These are phyloP conservation scores for Heliconius cydno DNA, from an alignment of 2,888 invertebrate genomes.

Conservation along the genomic window DNA sequence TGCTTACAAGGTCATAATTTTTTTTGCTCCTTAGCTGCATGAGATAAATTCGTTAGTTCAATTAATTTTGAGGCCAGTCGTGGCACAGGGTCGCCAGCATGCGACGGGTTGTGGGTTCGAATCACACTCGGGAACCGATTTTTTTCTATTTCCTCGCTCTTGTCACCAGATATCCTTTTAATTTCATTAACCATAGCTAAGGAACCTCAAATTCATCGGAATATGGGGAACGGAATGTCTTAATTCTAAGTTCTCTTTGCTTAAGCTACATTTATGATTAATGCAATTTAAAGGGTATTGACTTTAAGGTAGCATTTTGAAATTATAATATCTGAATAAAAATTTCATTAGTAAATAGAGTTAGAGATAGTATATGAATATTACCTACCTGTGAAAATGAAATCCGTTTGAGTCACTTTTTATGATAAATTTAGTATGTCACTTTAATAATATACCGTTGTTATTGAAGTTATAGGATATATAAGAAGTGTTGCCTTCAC, in stretches of 20 bases:
- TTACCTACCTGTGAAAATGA: not conserved
- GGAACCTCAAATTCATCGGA: too few species aligned
- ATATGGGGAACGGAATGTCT: too few species aligned
- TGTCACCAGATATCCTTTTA: too few species aligned
- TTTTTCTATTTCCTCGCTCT: too few species aligned
- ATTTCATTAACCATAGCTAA: too few species aligned
- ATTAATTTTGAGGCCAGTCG: too few species aligned
- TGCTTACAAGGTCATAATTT: conserved; percentile 1
- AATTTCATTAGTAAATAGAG: not conserved
- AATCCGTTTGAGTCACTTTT: conserved; percentile 7
- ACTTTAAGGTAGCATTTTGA: not conserved
- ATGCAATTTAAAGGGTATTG: not conserved
- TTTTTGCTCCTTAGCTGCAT: too few species aligned
- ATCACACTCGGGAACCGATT: too few species aligned
- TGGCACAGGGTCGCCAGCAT: too few species aligned
- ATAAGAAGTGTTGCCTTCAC: conserved; percentile 2
- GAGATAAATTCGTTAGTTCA: too few species aligned
- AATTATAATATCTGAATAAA: not conserved
- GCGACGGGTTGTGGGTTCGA: too few species aligned
- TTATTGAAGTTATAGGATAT: not conserved
- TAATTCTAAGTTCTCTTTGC: too few species aligned
- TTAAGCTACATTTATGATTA: not conserved
- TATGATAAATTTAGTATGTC: not conserved
- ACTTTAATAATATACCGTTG: not conserved
- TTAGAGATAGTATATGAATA: not conserved